Evolutionary conservation across 2,888 invertebrate genomes (phyloP).

Genomic region (Luffia ferchaultella): DNA sequence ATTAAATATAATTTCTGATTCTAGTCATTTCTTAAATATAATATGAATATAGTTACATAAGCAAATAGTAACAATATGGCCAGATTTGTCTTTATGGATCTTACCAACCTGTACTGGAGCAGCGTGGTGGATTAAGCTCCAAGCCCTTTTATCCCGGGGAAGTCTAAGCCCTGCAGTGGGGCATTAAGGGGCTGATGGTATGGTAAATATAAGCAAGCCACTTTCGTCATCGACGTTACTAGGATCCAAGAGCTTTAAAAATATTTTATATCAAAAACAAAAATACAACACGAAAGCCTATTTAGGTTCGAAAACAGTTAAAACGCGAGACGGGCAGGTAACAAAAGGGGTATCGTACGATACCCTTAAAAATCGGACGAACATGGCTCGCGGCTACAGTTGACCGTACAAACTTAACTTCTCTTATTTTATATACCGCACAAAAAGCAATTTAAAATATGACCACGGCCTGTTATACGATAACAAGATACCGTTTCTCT

Average conservation of each 20-base stretch:
- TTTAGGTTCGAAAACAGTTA: background rate
- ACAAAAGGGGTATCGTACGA: constrained; percentile 38
- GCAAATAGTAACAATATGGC: too few relatives aligned
- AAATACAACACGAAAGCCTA: background rate
- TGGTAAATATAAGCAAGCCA: background rate
- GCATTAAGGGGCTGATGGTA: too few relatives aligned
- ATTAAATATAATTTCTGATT: too few relatives aligned
- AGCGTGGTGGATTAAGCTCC: too few relatives aligned
- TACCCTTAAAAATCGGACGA: constrained; percentile 38
- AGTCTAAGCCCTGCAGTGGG: too few relatives aligned
- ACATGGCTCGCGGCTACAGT: constrained; percentile 35
- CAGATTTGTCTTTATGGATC: too few relatives aligned
- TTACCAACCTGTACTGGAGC: too few relatives aligned
- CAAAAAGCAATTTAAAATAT: constrained; percentile 56
- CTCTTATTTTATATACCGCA: constrained; percentile 38
- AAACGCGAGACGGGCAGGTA: constrained; percentile 31
- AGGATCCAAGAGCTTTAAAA: background rate
- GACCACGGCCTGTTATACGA: constrained; percentile 51
- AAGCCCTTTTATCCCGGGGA: too few relatives aligned
- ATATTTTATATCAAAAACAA: background rate
- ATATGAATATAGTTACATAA: too few relatives aligned
- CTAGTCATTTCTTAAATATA: too few relatives aligned
- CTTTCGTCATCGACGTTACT: background rate
- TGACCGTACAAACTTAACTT: constrained; percentile 35
- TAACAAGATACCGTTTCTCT: constrained; percentile 47